Conservation (phyloP, 2,113 vertebrate species). For the Myrmecophaga tridactyla region DNA sequence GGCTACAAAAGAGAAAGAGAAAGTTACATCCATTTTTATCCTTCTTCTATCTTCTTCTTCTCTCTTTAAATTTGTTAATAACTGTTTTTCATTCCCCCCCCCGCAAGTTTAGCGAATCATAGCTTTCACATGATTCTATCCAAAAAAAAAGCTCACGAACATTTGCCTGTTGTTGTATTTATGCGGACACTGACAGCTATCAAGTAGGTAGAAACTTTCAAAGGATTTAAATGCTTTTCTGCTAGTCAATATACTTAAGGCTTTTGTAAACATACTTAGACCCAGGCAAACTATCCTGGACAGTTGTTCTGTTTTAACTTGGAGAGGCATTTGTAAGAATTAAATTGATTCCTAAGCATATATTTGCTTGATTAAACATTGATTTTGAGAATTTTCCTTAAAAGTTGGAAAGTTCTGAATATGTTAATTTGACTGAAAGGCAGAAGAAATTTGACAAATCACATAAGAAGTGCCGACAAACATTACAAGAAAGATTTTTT, state of each 20-base stretch:
- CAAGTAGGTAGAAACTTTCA: not conserved
- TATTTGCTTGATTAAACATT: not conserved
- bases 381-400: not conserved
- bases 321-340: not conserved
- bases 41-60: not conserved
- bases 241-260: not conserved
- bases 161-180: not conserved
- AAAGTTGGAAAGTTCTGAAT: not conserved
- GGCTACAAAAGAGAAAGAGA: constrained; percentile 80
- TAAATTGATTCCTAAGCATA: not conserved
- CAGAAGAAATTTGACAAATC: not conserved
- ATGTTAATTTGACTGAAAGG: not conserved
- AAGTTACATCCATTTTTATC: not conserved
- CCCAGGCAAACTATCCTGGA: not conserved
- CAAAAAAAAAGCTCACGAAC: not conserved
- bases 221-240: not conserved
- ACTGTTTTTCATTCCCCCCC: not conserved
- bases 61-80: not conserved
- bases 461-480: not conserved
- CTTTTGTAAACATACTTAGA: not conserved
- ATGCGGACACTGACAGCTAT: not conserved
- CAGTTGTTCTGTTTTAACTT: not conserved
- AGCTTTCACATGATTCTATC: not conserved
- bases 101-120: not conserved
- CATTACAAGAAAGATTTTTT: not conserved